Evolutionary conservation across 2,888 invertebrate species (phyloP), one percentile per base, ranked within the genome.

Genomic region (Pasiphila rectangulata): DNA sequence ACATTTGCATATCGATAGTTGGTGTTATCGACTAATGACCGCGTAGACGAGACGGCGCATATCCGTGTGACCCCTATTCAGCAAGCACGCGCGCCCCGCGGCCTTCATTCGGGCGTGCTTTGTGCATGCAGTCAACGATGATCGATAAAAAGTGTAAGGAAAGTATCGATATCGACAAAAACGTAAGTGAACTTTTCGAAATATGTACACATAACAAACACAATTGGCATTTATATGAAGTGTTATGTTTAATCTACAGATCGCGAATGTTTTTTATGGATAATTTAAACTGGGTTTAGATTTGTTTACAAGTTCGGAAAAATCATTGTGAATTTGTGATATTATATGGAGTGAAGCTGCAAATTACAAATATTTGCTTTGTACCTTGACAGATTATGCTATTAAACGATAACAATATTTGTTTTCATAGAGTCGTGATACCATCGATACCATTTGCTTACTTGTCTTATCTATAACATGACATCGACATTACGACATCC

Each of bases 41-140:
- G n/a, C 5, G 25, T 35, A 39, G 42, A 41, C 45, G 37, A 15
- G 29, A 12, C 39, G 46, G 16, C 46, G 46, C 43, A 43, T 71
- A 75, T 79, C 78, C 77, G 68, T 57, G 61, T 82, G 84, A 78
- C 83, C 83, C 66, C 69, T 65, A 81, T 82, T 67, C 69, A 59
- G 38, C 54, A 56, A 59, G 68, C 81, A 81, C 81, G 81, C 79
- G 69, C 56, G 53, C 38, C 27, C 20, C 40, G 50, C 59, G 71
- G 76, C 75, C 78, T 79, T 76, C 76, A 67, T 60, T 59, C 64
- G 59, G 57, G 59, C 51, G 49, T 54, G 70, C n/a, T 69, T 61
- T 32, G 9, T 17, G 17, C 9, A 32, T 62, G 69, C 64, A 74
- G 72, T 68, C 73, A 61, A 62, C 57, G 67, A 57, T 53, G 54